These are phyloP conservation scores for Danaus chrysippus DNA, from an alignment of 2,888 invertebrate species.

Conservation along the genomic window DNA sequence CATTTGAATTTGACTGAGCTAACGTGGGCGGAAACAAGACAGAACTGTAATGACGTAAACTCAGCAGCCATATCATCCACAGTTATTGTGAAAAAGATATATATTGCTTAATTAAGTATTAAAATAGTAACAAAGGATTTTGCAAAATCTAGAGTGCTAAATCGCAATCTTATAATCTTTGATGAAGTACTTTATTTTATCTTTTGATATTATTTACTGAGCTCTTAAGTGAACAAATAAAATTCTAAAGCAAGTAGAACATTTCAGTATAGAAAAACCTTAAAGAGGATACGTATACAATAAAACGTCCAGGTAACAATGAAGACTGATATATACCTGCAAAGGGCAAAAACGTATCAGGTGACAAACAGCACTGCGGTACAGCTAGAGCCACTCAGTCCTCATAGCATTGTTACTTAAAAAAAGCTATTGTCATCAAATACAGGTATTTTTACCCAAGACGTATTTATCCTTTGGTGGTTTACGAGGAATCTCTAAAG, in stretches of 20 bases:
- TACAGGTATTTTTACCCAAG: constrained; percentile 64
- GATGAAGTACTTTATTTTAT: no score
- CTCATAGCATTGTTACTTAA: constrained; percentile 33
- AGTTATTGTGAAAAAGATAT: background rate
- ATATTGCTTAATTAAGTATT: no score
- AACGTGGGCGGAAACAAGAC: constrained; percentile 47
- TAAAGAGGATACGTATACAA: background rate
- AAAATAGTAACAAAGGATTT: no score
- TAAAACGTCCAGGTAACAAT: constrained; percentile 3
- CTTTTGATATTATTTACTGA: no score
- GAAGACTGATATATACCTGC: constrained; percentile 22
- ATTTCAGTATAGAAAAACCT: background rate
- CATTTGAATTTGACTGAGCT: constrained; percentile 46
- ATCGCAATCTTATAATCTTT: no score
- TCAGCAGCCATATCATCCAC: constrained; percentile 3
- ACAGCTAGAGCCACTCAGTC: constrained; percentile 17
- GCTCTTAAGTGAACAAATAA: no score
- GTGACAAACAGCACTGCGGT: constrained; percentile 9
- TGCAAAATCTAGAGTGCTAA: no score
- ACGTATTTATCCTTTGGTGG: constrained; percentile 33
- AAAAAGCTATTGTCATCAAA: constrained; percentile 56
- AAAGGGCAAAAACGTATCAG: constrained; percentile 27
- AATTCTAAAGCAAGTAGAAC: background rate
- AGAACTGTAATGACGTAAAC: constrained; percentile 36
- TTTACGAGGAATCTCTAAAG: constrained; percentile 42